Base-by-base conservation (phyloP, 2,888 invertebrate species). In the Margaritifera margaritifera region DNA sequence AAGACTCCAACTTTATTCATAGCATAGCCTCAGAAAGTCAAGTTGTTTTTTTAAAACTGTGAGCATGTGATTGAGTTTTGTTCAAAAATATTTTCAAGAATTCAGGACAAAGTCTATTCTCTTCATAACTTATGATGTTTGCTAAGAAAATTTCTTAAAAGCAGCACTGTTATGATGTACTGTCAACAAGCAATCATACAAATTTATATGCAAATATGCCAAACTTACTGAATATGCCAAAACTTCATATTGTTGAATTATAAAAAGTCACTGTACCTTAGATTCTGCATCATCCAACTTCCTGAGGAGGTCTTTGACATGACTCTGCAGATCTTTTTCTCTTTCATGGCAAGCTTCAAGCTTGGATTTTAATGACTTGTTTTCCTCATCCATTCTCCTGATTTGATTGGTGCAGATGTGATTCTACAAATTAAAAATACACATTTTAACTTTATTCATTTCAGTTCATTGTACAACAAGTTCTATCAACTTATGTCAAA, bases 351-450 rank as follows among this genome's bases (percentile, higher is more conserved):
- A 93, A 64, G 92, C 91, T 81, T 97, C 97, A 24, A 96, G 90
- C 73, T 93, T 93, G 72, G 96, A 96, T 58, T 94, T 93, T 66
- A 97, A 91, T 84, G 93, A 93, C 85, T 96, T 95, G 82, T 96
- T 94, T 87, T 98, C 97, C 72, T 98, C 98, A 85, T 98, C 98
- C 90, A 98, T 97, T 18, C 99, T 92, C 66, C 91, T 89, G 68
- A 92, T 89, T 81, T 92, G 92, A 79, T 92, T 92, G 25, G 90
- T 89, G 79, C 91, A 91, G 50, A 92, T 92, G 81, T 92, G 92
- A 80, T 91, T 92, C 90, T 92, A 85, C 42, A 11, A 42, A 42
- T 42, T 42, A 42, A 42, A 42, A 42, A 42, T 15, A 42, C 8
- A 42, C 15, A 15, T 42, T 42, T 42, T 42, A 42, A 42, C 42